Percentiles rank a stretch among this genome's conserved stretches.
These are phyloP conservation scores for Paramormyrops kingsleyae DNA, from an alignment of 2,113 vertebrate species.

Conservation along the genomic window DNA sequence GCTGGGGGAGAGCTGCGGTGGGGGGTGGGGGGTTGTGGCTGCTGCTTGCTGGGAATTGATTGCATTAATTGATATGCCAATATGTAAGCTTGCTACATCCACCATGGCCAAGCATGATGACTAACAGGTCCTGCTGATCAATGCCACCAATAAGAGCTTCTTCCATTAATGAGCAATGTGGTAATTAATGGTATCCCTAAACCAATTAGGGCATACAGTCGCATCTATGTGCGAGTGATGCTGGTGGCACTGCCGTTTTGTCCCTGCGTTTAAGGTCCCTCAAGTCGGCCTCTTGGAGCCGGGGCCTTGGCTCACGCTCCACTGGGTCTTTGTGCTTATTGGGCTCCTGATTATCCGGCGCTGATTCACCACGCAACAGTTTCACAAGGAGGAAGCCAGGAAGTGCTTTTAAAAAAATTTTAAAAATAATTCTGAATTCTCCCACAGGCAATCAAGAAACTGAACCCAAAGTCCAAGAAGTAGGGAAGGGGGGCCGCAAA, in stretches of 20 bases:
- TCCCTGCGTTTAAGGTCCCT: constrained; percentile 40
- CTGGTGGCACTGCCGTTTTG: constrained; percentile 59
- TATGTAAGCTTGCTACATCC: constrained; percentile 99
- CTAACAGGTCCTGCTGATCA: constrained; percentile 98
- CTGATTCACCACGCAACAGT: neutral
- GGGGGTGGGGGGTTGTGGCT: constrained; percentile 63
- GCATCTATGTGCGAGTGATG: constrained; percentile 59
- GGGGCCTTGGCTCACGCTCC: neutral
- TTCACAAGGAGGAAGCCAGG: neutral
- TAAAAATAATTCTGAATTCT: neutral
- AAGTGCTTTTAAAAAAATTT: neutral
- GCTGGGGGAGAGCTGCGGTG: constrained; percentile 42
- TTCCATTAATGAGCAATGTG: constrained; percentile 98
- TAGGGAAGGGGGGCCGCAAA: neutral
- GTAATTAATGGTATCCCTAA: constrained; percentile 99
- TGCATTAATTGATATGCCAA: constrained; percentile 99
- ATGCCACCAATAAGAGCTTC: constrained; percentile 99
- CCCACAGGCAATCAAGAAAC: neutral
- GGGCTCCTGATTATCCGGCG: neutral
- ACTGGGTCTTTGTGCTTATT: neutral
- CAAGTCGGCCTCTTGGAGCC: neutral
- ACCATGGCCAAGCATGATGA: constrained; percentile 93
- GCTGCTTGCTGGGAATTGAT: constrained; percentile 97
- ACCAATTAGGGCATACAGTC: constrained; percentile 82
- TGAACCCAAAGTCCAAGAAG: neutral